Conservation (phyloP, 2,113 vertebrate species). For the Crotophaga sulcirostris region DNA sequence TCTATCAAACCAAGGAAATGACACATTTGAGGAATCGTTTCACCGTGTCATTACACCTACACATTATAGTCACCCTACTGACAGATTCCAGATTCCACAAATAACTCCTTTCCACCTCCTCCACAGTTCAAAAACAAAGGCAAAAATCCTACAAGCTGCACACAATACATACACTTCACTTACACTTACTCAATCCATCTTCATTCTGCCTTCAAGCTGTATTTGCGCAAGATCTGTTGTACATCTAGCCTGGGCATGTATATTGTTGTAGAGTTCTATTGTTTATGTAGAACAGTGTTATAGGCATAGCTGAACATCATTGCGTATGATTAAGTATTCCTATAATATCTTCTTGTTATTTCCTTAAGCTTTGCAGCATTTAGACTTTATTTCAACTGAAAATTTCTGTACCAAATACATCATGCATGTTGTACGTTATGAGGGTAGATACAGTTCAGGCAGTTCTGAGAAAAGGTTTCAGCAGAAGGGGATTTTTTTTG, state of each 20-base stretch:
- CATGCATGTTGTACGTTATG: background rate
- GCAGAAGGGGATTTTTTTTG: background rate
- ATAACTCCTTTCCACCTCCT: background rate
- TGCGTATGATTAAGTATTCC: background rate
- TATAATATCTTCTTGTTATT: background rate
- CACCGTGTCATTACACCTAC: constrained; percentile 2
- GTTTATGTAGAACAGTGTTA: background rate
- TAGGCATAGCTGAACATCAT: background rate
- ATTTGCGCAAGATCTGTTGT: background rate
- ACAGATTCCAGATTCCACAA: background rate
- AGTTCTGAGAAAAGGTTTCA: background rate
- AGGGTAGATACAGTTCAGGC: background rate
- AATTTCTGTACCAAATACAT: background rate
- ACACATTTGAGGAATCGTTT: background rate
- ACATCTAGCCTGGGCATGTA: background rate
- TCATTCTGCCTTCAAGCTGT: background rate
- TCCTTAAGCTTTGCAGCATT: background rate
- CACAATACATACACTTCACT: background rate
- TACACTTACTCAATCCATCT: background rate
- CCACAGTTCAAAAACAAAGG: background rate
- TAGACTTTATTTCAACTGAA: background rate
- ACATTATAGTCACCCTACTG: background rate
- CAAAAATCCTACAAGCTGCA: background rate
- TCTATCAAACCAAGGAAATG: constrained; percentile 13
- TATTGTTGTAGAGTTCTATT: background rate